Evolutionary conservation across 2,888 invertebrate species (phyloP), one percentile per base, ranked within the genome.

Genomic region (Heteromyza rotundicornis): DNA sequence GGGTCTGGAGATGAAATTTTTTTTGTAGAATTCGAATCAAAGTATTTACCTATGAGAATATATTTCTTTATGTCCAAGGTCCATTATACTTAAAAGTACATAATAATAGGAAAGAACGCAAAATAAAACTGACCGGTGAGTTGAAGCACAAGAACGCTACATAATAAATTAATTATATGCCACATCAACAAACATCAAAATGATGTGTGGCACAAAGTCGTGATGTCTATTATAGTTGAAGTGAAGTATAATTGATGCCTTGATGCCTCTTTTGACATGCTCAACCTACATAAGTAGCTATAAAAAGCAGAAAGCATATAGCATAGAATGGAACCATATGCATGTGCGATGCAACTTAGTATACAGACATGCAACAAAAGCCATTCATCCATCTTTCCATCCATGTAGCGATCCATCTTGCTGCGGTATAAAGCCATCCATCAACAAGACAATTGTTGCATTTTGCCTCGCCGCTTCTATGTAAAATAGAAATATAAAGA

Each of bases 101-200:
- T n/a, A n/a, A n/a, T n/a, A n/a, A n/a, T n/a, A n/a, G n/a, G n/a
- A n/a, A n/a, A n/a, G n/a, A n/a, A n/a, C n/a, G n/a, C n/a, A n/a
- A n/a, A n/a, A n/a, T n/a, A n/a, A n/a, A n/a, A n/a, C n/a, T n/a
- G n/a, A n/a, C n/a, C n/a, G n/a, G n/a, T n/a, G n/a, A n/a, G n/a
- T n/a, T n/a, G n/a, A n/a, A n/a, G n/a, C n/a, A 27, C 27, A 27
- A 50, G 7, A 24, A 27, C 27, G 73, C 74, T 71, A 71, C 74
- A 70, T 74, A 74, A 74, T 74, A 74, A 74, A 75, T 74, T 74
- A 74, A 74, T 74, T 74, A 74, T 73, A 75, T 75, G 75, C 75
- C 75, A 74, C 75, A 74, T 74, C 75, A 73, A 68, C 68, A 68
- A 20, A 64, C 68, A 64, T 60, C 36, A 61, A 36, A 59, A 62